Conservation (phyloP, 2,888 invertebrate genomes). For the Tinea trinotella region DNA sequence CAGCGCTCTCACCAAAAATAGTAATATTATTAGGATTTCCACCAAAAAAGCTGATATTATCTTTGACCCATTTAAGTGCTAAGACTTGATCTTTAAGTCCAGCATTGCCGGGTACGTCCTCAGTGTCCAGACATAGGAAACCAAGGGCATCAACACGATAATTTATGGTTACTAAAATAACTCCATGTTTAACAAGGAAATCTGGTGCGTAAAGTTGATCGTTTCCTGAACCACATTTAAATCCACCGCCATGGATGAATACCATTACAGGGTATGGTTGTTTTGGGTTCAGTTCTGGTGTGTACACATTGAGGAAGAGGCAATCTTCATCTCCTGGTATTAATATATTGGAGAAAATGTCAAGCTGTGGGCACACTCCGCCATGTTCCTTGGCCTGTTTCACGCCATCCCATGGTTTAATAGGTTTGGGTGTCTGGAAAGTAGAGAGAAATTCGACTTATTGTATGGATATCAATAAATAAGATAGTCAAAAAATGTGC, state of each 20-base stretch:
- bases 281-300: slow-evolving; percentile 28
- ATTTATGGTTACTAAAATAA: slow-evolving; percentile 70
- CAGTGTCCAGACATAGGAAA: slow-evolving; percentile 64
- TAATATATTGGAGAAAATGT: slow-evolving; percentile 21
- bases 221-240: slow-evolving; percentile 54
- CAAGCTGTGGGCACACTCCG: slow-evolving; percentile 25
- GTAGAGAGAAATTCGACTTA: too few relatives aligned
- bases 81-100: slow-evolving; percentile 56
- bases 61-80: slow-evolving; percentile 35
- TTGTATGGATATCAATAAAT: too few relatives aligned
- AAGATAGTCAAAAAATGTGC: too few relatives aligned
- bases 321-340: slow-evolving; percentile 35
- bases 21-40: slow-evolving; percentile 38
- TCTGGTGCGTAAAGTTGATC: slow-evolving; percentile 66
- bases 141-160: slow-evolving; percentile 67
- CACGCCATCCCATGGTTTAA: slow-evolving; percentile 22
- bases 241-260: slow-evolving; percentile 59
- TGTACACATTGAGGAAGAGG: slow-evolving; percentile 42
- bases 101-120: slow-evolving; percentile 73
- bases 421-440: slow-evolving; percentile 25
- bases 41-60: slow-evolving; percentile 32
- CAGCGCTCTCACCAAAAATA: slow-evolving; percentile 41
- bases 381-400: slow-evolving; percentile 25
- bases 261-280: slow-evolving; percentile 38
- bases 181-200: slow-evolving; percentile 61